Evolutionary conservation across 2,113 vertebrate species (phyloP).

Genomic region (zebrafish (Danio rerio)): GRCz12tu NC_133195.1:20896501-20897000

Average conservation of each 20-base stretch:
- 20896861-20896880: conserved; percentile 54
- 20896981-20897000: conserved; percentile 23
- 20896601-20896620: not conserved
- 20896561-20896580: conserved; percentile 44
- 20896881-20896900: conserved; percentile 41
- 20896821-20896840: not conserved
- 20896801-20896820: not conserved
- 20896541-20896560: conserved; percentile 84
- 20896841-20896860: conserved; percentile 52
- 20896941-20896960: conserved; percentile 56
- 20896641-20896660: conserved; percentile 11
- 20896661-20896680: not conserved
- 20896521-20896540: conserved; percentile 86
- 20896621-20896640: not conserved
- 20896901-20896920: conserved; percentile 37
- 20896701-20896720: not conserved
- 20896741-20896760: not conserved
- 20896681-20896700: not conserved
- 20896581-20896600: not conserved
- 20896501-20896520: conserved; percentile 92
- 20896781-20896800: not conserved
- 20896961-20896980: conserved; percentile 53
- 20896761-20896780: not conserved
- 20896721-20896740: not conserved
- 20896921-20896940: conserved; percentile 3